phyloP scores from a whole-genome alignment of 2,113 vertebrate genomes.

The Apaloderma vittatum region DNA sequence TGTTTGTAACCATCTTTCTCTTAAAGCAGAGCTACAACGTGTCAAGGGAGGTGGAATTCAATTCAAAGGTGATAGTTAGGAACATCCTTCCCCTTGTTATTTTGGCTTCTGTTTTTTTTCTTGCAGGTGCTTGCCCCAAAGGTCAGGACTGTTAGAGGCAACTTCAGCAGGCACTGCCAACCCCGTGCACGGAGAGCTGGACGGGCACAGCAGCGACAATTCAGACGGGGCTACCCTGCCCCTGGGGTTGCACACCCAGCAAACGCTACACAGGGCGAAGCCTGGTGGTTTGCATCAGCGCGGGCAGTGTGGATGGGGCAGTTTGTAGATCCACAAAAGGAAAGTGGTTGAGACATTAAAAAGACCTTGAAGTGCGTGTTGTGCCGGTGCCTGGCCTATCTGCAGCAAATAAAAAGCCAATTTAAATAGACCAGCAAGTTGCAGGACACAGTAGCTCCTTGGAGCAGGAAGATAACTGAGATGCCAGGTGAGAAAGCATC shows the following conservation, averaged over 20 bases:
- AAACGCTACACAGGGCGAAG: neutral
- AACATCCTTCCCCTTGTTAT: neutral
- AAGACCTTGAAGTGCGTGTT: neutral
- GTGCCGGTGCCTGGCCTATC: neutral
- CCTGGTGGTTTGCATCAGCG: neutral
- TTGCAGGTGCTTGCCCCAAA: neutral
- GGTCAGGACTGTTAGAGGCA: neutral
- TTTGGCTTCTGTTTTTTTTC: neutral
- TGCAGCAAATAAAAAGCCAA: neutral
- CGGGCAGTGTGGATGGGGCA: rapidly evolving
- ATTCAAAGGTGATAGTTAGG: neutral
- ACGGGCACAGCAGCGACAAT: neutral
- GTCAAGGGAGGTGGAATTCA: neutral
- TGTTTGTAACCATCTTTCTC: neutral
- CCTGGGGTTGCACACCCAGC: rapidly evolving
- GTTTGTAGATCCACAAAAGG: neutral
- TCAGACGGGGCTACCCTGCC: rapidly evolving
- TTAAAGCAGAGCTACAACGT: neutral
- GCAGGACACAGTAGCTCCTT: neutral
- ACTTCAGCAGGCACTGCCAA: rapidly evolving
- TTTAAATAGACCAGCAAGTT: neutral
- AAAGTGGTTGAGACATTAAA: neutral
- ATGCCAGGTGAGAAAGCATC: neutral
- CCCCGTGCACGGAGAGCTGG: rapidly evolving
- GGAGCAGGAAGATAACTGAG: neutral